Conservation (phyloP, 2,888 invertebrate genomes). For the Acrobasis suavella region DNA sequence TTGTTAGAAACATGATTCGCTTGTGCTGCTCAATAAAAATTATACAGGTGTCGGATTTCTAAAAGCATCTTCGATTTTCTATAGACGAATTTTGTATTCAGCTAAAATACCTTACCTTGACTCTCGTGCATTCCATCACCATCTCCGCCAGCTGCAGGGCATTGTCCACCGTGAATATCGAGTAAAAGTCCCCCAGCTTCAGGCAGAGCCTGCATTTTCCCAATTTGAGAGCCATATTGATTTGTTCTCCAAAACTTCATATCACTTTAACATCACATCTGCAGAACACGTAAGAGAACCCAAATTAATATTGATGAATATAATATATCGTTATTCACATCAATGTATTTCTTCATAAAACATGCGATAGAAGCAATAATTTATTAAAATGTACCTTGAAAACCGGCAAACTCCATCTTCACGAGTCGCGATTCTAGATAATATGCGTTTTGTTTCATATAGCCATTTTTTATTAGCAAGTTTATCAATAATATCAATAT, state of each 20-base stretch:
- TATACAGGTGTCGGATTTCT: slow-evolving; percentile 8
- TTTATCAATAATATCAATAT: neutral
- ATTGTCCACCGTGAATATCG: slow-evolving; percentile 78
- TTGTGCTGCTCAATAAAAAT: neutral
- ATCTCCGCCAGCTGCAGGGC: slow-evolving; percentile 74
- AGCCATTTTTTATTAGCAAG: neutral
- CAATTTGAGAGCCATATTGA: slow-evolving; percentile 80
- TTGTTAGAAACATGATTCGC: neutral
- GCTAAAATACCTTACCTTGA: slow-evolving; percentile 59
- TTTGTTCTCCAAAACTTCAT: slow-evolving; percentile 67
- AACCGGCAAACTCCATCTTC: slow-evolving; percentile 44
- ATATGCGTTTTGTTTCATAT: slow-evolving; percentile 26
- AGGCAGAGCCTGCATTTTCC: slow-evolving; percentile 81
- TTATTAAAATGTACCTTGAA: slow-evolving; percentile 36
- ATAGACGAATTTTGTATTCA: neutral
- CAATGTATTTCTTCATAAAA: neutral
- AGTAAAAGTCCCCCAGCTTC: slow-evolving; percentile 79
- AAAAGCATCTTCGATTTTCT: slow-evolving; percentile 9
- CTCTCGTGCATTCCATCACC: slow-evolving; percentile 77
- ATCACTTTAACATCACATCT: slow-evolving; percentile 58
- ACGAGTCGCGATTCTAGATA: slow-evolving; percentile 14
- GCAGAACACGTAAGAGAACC: slow-evolving; percentile 29
- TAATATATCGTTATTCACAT: neutral
- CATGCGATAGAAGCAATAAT: slow-evolving; percentile 7
- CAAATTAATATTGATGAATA: slow-evolving; percentile 15